Percentiles rank a stretch among this genome's conserved stretches.
These are phyloP conservation scores for Chlamydotis undulata DNA, from an alignment of 2,113 vertebrate species.

Conservation along the genomic window DNA sequence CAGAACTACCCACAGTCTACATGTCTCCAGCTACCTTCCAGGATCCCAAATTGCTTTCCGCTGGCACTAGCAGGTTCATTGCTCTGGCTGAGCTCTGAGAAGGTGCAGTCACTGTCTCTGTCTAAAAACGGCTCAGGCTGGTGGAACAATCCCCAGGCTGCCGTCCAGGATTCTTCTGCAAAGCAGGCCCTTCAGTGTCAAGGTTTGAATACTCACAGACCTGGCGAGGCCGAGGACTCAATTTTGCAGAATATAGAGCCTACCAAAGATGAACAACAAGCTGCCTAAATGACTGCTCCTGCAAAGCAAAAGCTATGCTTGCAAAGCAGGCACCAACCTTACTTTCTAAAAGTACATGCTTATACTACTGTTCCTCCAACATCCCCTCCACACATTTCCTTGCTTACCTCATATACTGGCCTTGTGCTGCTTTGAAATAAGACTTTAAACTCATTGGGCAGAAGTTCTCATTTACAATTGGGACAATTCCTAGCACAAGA, in stretches of 20 bases:
- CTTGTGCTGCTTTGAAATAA: not conserved
- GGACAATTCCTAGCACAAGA: not conserved
- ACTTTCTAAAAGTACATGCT: not conserved
- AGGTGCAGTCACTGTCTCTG: not conserved
- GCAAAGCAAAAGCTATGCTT: not conserved
- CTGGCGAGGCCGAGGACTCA: not conserved
- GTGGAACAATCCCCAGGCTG: not conserved
- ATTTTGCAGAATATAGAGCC: not conserved
- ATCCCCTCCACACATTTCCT: not conserved
- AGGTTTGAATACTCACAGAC: not conserved
- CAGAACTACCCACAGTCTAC: not conserved
- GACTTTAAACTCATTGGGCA: not conserved
- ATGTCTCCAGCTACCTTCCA: not conserved
- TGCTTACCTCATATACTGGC: not conserved
- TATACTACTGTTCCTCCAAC: not conserved
- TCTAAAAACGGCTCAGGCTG: not conserved
- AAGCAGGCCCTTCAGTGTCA: not conserved
- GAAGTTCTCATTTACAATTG: not conserved
- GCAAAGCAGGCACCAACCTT: not conserved
- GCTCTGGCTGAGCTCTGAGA: not conserved
- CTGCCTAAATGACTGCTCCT: not conserved
- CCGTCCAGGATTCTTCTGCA: rapidly evolving
- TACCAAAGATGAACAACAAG: not conserved
- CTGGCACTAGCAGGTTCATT: not conserved
- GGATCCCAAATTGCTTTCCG: not conserved